These are phyloP conservation scores for Xenopus borealis DNA, from an alignment of 2,113 vertebrate species.

Conservation along the genomic window DNA sequence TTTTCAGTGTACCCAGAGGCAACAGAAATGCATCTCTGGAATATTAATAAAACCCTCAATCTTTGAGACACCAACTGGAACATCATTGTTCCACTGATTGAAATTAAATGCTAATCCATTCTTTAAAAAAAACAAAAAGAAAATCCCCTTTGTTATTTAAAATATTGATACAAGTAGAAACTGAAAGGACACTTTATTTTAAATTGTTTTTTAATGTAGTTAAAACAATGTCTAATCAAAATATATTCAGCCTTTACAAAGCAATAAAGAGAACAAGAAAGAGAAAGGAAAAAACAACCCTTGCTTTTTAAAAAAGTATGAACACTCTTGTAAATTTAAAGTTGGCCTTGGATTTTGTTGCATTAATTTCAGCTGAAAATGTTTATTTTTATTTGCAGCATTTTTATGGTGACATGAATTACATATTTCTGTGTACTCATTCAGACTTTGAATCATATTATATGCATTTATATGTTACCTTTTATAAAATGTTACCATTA, in stretches of 20 bases:
- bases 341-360: no score
- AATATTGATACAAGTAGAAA: slow-evolving; percentile 75
- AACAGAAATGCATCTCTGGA: slow-evolving; percentile 80
- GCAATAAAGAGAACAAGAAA: no score
- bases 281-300: slow-evolving; percentile 57
- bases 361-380: no score
- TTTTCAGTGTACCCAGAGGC: slow-evolving; percentile 82
- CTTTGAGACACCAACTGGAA: slow-evolving; percentile 79
- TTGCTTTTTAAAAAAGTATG: slow-evolving; percentile 54
- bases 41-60: slow-evolving; percentile 83
- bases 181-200: slow-evolving; percentile 74
- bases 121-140: slow-evolving; percentile 61
- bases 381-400: no score
- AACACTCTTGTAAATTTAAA: no score
- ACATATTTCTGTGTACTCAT: no score
- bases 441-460: no score
- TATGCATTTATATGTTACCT: no score
- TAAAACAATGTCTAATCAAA: slow-evolving; percentile 80
- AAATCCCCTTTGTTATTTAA: slow-evolving; percentile 78
- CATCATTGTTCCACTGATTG: slow-evolving; percentile 73
- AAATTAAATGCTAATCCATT: slow-evolving; percentile 80
- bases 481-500: no score
- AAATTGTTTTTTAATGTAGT: slow-evolving; percentile 77
- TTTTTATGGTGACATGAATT: no score
- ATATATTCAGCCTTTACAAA: slow-evolving; percentile 75